Evolutionary conservation across 2,888 invertebrate species (phyloP), one percentile per base, ranked within the genome.

Genomic region (Agriopis aurantiaria): DNA sequence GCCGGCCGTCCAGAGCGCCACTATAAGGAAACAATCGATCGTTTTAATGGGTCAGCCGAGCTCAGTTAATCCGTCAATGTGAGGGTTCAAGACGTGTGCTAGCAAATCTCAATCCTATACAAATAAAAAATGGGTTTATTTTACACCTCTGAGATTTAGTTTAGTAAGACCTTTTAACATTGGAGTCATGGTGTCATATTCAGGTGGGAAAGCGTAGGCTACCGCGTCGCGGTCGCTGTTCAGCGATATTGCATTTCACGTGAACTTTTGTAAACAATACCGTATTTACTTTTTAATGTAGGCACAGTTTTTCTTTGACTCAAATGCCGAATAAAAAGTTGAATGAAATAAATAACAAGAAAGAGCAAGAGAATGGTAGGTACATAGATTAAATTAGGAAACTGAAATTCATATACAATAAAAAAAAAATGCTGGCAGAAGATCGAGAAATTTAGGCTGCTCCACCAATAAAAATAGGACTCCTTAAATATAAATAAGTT

Each of bases 21-120:
- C 89, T 89, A 92, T 92, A 89, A 92, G 93, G 93, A 93, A 94
- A 93, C 92, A 94, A 94, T 94, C 92, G 93, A 93, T 93, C 88
- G 93, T 89, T 91, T 91, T 93, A 93, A 93, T 94, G 91, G 94
- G 94, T 94, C 94, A 93, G 85, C 89, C 93, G 86, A 86, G 90
- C 90, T 89, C 89, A 85, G 88, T 86, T 92, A 92, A 93, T 92
- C 92, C 92, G 86, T 86, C 90, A 84, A 81, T 80, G 85, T 84
- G 84, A 87, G 89, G 91, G 89, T 88, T 88, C 84, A 75, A 73
- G 76, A 73, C 73, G 61, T 65, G 60, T 78, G 79, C 82, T 83
- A 79, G 77, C 85, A 82, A 91, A 85, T 87, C 80, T 89, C 84
- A 86, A 81, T 90, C 87, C 79, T 92, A 92, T 88, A 83, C 69